phyloP scores from a whole-genome alignment of 2,113 vertebrate species.

The Orycteropus afer region DNA sequence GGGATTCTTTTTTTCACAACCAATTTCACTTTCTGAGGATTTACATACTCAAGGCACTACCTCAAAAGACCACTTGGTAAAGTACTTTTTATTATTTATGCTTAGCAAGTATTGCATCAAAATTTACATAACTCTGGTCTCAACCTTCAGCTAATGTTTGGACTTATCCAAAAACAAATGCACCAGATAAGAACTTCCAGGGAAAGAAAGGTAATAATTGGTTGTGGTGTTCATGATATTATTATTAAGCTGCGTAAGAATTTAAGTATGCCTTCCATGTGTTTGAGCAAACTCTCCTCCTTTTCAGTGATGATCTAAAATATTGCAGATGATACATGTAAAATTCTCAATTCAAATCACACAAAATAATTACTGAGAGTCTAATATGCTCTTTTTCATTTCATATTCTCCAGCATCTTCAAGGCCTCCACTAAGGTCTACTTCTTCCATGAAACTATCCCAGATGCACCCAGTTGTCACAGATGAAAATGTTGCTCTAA shows the following conservation, averaged over 20 bases:
- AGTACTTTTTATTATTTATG: neutral
- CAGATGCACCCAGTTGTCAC: neutral
- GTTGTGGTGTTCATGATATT: neutral
- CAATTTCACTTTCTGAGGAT: conserved; percentile 33
- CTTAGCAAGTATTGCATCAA: neutral
- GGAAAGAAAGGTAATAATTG: neutral
- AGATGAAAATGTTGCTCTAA: neutral
- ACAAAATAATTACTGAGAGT: neutral
- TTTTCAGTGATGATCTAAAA: conserved; percentile 16
- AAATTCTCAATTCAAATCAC: conserved; percentile 38
- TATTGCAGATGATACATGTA: neutral
- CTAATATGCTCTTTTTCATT: neutral
- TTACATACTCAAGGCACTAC: neutral
- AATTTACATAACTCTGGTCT: neutral
- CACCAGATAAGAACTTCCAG: conserved; percentile 2
- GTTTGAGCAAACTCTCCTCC: neutral
- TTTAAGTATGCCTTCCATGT: neutral
- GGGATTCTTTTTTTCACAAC: neutral
- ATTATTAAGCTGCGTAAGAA: neutral
- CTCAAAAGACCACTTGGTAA: conserved; percentile 17
- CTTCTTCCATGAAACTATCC: neutral
- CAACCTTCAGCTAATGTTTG: conserved; percentile 15
- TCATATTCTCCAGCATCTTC: neutral
- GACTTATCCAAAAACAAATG: neutral
- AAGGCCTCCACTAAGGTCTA: neutral